phyloP scores from a whole-genome alignment of 2,113 vertebrate species.

The Casuarius casuarius region DNA sequence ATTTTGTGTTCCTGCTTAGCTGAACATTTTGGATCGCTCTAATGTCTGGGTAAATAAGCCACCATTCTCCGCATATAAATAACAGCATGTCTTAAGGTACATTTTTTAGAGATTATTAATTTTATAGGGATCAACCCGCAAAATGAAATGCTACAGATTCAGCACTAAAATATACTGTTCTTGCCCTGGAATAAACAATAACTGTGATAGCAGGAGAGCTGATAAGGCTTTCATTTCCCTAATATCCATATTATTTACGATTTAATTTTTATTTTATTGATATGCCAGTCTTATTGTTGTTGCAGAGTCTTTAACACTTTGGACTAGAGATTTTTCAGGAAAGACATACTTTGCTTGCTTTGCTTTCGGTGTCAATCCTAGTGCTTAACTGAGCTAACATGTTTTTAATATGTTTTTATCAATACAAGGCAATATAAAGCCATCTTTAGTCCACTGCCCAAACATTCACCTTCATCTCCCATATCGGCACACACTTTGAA shows the following conservation, averaged over 20 bases:
- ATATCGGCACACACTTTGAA: slow-evolving; percentile 9
- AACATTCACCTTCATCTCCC: neutral
- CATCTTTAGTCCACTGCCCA: neutral
- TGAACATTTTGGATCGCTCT: slow-evolving; percentile 55
- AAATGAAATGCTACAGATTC: neutral
- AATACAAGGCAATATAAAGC: neutral
- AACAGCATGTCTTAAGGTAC: neutral
- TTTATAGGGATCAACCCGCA: neutral
- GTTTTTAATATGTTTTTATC: slow-evolving; percentile 41
- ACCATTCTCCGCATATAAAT: neutral
- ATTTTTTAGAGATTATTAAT: neutral
- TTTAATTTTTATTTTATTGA: neutral
- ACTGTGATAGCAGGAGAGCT: neutral
- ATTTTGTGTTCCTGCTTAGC: slow-evolving; percentile 72
- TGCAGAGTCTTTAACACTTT: neutral
- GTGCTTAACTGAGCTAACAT: neutral
- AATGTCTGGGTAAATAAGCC: slow-evolving; percentile 34
- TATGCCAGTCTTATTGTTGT: neutral
- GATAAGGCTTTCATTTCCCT: neutral
- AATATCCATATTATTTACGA: neutral
- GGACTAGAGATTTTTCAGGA: neutral
- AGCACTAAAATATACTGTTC: neutral
- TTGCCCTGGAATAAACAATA: neutral
- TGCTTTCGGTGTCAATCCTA: neutral
- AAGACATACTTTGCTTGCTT: neutral